Evolutionary conservation across 2,797 vertebrate species (phyloP), one percentile per base, ranked within the genome.

Genomic region (Ataeniobius toweri): DNA sequence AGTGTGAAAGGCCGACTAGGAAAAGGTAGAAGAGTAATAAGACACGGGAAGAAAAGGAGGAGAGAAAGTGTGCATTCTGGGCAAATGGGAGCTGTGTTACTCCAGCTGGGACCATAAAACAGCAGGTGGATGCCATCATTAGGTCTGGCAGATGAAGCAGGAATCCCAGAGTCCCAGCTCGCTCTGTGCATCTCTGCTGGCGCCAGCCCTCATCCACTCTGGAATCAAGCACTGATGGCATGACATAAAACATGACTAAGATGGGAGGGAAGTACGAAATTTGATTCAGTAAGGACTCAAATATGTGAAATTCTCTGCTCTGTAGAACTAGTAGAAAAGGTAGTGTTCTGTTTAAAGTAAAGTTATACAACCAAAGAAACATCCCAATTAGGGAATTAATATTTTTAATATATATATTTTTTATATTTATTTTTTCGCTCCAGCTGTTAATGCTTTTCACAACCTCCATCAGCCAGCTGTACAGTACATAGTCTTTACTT

Each of bases 61-160:
- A 94, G 92, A 94, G 82, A 90, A 80, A 82, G 76, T 82, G 79
- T 80, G 76, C 71, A 79, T 84, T 89, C 81, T 80, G 90, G 92
- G 90, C 89, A 93, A 93, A 94, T 94, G 89, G 91, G 90, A 94
- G 90, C 84, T 82, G 28, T 89, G 95, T 71, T 92, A 94, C 96
- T 98, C 97, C 97, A 97, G 97, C 97, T 98, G 97, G 96, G 97
- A 96, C 97, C 97, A 97, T 98, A 97, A 98, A 98, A 98, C 98
- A 98, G 98, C 97, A 98, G 97, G 97, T 98, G 98, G 97, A 97
- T 94, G 96, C 96, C 95, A 96, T 97, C 97, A 98, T 98, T 97
- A 98, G 96, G 96, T 95, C 96, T 96, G 96, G 96, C 97, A 97
- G 97, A 98, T 96, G 97, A 97, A 96, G 96, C 96, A 95, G 94